Base-by-base conservation (phyloP, 2,797 vertebrate genomes). In the Denticeps clupeoides region DNA sequence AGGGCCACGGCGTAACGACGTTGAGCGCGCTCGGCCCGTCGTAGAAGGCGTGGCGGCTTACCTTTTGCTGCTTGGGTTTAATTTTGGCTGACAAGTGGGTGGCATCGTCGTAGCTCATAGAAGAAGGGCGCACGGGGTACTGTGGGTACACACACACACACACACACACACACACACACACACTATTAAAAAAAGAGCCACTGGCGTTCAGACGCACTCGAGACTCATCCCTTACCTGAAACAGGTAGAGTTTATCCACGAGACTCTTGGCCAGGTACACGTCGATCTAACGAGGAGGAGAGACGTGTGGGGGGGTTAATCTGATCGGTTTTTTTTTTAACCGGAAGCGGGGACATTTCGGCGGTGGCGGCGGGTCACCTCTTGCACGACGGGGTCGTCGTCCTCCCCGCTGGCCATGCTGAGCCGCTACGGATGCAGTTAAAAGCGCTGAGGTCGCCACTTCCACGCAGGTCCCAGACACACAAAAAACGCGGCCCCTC, bases 341-440 rank as follows among this genome's bases (percentile, higher is more conserved):
- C 15, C 37, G 16, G 16, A 11, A 37, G 7, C 2, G 15, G 12
- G 29, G 29, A 32, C 32, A 38, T 6, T 4, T 38, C 8, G 3
- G 32, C 21, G 25, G 5, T 3, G 7, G 29, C 50, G 51, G 37
- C 19, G 4, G 54, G 74, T 55, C 74, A 97, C 94, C 90, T 99
- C 94, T 70, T 96, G 90, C 87, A 99, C 84, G 66, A 99, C 87
- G 52, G 93, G 94, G 75, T 97, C 93, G 65, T 97, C 92, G 59
- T 96, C 92, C 59, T 99, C 93, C 75, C 91, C 90, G 72, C 89
- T 97, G 79, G 92, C 92, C 95, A 99, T 98, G 68, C 70, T 91
- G 71, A 74, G 64, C 43, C 26, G 41, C 67, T 31, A 11, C 8
- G 12, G 41, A 38, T 7, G 3, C 49, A 49, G 13, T 13, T 24